A percentile compares a stretch with the other conserved stretches of the same genome.
phyloP scores from a whole-genome alignment of 35 echinoderm and acorn worm species.

The Diadema setosum region DNA sequence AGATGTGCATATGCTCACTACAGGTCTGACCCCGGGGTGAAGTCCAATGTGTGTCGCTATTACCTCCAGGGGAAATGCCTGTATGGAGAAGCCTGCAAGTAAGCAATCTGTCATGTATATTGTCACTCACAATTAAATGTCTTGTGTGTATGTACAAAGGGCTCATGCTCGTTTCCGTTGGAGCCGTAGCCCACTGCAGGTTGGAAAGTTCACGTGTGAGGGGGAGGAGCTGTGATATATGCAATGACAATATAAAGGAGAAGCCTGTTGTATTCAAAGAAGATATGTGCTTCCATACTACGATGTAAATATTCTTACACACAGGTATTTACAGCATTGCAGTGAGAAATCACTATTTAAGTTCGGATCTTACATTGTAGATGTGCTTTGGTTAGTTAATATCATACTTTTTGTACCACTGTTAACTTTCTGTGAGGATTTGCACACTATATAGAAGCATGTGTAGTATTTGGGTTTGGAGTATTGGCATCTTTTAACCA shows the following conservation, averaged over 20 bases:
- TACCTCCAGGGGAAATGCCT: conserved; percentile 80
- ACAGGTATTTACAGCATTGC: too few species aligned
- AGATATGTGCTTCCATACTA: not conserved
- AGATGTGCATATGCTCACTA: conserved; percentile 87
- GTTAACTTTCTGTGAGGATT: too few species aligned
- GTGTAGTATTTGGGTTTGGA: too few species aligned
- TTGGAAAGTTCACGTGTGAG: not conserved
- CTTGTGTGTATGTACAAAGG: not conserved
- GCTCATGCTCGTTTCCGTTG: not conserved
- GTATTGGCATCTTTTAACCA: too few species aligned
- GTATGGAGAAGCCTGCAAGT: conserved; percentile 94
- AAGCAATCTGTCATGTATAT: not conserved
- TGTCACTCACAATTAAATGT: not conserved
- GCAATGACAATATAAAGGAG: not conserved
- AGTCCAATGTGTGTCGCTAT: conserved; percentile 67
- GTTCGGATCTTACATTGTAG: too few species aligned
- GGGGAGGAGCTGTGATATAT: not conserved
- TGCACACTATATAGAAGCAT: too few species aligned
- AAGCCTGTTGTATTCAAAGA: not conserved
- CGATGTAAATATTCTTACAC: too few species aligned
- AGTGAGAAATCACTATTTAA: too few species aligned
- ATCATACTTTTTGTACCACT: too few species aligned
- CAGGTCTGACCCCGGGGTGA: conserved; percentile 31
- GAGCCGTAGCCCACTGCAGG: not conserved
- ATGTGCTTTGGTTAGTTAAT: too few species aligned